Evolutionary conservation across 2,797 vertebrate genomes (phyloP).

Genomic region (Pelochelys cantorii): DNA sequence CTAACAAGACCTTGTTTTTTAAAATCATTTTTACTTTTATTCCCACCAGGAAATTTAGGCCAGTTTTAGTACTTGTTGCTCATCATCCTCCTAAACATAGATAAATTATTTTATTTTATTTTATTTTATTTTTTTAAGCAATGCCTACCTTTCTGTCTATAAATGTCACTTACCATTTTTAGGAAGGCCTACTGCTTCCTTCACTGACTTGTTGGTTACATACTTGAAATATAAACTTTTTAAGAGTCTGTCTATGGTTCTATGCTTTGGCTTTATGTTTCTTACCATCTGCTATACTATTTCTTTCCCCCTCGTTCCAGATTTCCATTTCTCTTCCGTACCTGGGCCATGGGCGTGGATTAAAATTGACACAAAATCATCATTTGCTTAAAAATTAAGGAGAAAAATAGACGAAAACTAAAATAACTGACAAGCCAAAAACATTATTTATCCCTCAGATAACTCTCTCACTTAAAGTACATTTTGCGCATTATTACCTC

Average conservation of each 20-base stretch:
- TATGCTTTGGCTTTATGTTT: constrained; percentile 29
- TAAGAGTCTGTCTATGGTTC: neutral
- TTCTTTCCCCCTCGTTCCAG: constrained; percentile 32
- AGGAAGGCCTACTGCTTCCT: neutral
- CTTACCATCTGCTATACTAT: constrained; percentile 43
- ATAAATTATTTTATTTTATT: neutral
- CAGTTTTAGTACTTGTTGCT: neutral
- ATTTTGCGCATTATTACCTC: fast-evolving
- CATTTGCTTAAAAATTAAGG: neutral
- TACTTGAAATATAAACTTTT: neutral
- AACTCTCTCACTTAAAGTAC: neutral
- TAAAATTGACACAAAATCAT: constrained; percentile 24
- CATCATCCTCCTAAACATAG: neutral
- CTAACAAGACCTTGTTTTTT: neutral
- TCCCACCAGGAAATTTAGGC: neutral
- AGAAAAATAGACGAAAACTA: neutral
- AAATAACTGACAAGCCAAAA: neutral
- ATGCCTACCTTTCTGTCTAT: neutral
- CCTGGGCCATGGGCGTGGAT: constrained; percentile 22
- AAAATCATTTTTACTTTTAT: fast-evolving
- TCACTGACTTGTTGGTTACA: neutral
- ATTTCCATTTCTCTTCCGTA: constrained; percentile 12
- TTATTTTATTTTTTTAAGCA: neutral
- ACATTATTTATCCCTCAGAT: neutral
- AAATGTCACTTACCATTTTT: neutral